These are phyloP conservation scores for Dendropsophus ebraccatus DNA, from an alignment of 2,113 vertebrate species.

Conservation along the genomic window DNA sequence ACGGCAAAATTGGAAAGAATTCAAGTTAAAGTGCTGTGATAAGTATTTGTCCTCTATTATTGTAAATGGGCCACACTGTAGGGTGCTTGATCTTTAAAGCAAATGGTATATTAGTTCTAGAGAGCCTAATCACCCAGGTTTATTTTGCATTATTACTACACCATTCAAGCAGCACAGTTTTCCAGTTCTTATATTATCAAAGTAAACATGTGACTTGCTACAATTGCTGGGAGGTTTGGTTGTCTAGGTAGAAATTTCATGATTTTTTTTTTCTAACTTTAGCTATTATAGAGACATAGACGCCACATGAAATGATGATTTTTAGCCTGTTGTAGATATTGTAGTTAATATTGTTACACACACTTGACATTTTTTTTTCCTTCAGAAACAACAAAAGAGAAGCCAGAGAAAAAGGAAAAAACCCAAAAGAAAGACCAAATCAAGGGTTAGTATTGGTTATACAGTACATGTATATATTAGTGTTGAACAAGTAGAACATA, in stretches of 20 bases:
- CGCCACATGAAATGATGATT: too few species aligned
- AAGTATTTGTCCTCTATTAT: background rate
- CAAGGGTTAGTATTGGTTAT: background rate
- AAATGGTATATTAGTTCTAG: background rate
- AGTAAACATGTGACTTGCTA: background rate
- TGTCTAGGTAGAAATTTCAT: background rate
- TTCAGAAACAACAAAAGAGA: conserved; percentile 15
- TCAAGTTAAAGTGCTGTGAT: background rate
- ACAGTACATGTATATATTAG: too few species aligned
- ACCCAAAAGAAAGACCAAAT: background rate
- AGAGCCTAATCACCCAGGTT: background rate
- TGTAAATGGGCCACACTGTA: background rate
- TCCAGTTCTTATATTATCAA: background rate
- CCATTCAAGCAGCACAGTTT: background rate
- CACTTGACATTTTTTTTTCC: background rate
- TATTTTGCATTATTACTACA: background rate
- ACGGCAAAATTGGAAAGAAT: background rate
- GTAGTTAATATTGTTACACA: background rate
- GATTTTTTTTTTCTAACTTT: background rate
- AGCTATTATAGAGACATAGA: too few species aligned
- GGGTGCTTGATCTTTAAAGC: background rate
- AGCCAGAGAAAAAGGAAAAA: conserved; percentile 67
- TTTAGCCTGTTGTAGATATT: background rate
- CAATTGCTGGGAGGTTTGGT: background rate
- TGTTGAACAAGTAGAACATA: too few species aligned